Evolutionary conservation across 2,888 invertebrate species (phyloP).

Genomic region (Acanthoscelides obtectus): DNA sequence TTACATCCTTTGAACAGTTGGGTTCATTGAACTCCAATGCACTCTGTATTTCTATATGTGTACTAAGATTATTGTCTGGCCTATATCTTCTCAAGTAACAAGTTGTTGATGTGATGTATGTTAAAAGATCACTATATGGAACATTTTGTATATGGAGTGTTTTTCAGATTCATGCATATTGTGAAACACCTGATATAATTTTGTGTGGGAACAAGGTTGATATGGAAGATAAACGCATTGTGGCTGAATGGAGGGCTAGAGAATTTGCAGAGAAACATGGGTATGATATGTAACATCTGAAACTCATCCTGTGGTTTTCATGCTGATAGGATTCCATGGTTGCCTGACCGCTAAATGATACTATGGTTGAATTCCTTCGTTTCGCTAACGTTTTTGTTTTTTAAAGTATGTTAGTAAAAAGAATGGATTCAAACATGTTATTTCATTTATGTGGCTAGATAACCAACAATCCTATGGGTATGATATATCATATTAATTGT

Average conservation of each 20-base stretch:
- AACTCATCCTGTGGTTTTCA: too few species aligned
- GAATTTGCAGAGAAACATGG: constrained; percentile 84
- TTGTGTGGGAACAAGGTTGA: constrained; percentile 96
- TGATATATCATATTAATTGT: too few species aligned
- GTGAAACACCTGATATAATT: constrained; percentile 88
- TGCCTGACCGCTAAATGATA: neutral
- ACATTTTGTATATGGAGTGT: neutral
- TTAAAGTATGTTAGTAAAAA: too few species aligned
- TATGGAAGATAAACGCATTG: constrained; percentile 75
- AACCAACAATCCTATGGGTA: too few species aligned
- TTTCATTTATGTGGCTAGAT: too few species aligned
- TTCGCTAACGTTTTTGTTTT: too few species aligned
- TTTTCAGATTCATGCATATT: constrained; percentile 77
- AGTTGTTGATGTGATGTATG: constrained; percentile 1
- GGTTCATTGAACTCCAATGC: neutral
- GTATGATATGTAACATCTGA: constrained; percentile 28
- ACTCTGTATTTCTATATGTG: neutral
- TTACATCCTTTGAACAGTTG: neutral
- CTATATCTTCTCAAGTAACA: neutral
- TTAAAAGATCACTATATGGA: neutral
- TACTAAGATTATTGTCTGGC: neutral
- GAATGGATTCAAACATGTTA: too few species aligned
- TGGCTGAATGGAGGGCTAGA: constrained; percentile 71
- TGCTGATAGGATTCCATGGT: neutral
- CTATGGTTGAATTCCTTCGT: too few species aligned